Conservation (phyloP, 2,113 vertebrate species). For the Petaurus breviceps region DNA sequence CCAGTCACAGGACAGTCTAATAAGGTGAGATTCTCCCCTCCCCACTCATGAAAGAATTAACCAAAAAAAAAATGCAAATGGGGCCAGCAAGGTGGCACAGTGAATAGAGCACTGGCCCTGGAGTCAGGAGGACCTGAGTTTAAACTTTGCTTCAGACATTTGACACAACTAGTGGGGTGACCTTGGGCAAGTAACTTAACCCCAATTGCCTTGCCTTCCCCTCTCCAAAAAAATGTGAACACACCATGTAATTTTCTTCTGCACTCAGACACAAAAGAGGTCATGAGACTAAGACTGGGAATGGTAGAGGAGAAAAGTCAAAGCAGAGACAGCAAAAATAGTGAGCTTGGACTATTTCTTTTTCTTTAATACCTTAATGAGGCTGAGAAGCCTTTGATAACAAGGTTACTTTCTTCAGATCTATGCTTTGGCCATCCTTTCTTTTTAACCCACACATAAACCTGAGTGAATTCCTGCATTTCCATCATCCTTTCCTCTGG, state of each 20-base stretch:
- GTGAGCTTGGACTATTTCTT: background rate
- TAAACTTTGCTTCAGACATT: too few species aligned
- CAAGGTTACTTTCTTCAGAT: background rate
- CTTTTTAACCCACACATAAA: background rate
- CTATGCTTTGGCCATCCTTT: background rate
- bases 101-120: too few species aligned
- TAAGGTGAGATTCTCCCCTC: background rate
- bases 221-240: background rate
- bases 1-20: background rate
- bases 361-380: background rate
- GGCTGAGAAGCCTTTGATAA: background rate
- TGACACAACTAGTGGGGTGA: too few species aligned
- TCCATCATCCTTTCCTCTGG: background rate
- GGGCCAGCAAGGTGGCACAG: too few species aligned
- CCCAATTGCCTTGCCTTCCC: too few species aligned
- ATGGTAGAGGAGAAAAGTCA: background rate
- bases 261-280: background rate
- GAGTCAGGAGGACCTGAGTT: too few species aligned
- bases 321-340: background rate
- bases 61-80: too few species aligned
- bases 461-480: background rate
- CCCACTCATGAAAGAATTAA: background rate
- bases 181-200: too few species aligned
- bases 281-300: background rate
- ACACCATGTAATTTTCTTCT: background rate